Conservation (phyloP, 2,888 invertebrate genomes). For the Seira ritae region DNA sequence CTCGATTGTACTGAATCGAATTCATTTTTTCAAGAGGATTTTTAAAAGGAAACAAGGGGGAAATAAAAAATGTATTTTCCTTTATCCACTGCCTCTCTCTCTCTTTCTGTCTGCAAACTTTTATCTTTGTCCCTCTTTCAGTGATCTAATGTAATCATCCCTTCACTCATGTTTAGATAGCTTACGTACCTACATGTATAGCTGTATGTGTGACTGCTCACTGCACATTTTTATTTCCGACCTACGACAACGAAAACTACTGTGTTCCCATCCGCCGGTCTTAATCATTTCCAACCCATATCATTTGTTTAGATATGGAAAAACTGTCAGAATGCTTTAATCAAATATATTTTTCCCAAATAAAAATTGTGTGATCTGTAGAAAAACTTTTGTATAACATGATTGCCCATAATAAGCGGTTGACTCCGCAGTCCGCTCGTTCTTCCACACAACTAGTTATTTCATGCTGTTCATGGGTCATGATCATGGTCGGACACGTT, state of each 20-base stretch:
- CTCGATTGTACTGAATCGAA: neutral
- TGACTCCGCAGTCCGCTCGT: neutral
- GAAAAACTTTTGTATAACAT: neutral
- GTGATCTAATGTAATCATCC: conserved; percentile 27
- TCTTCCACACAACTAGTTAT: neutral
- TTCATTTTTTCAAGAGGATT: conserved; percentile 3
- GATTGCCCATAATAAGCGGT: neutral
- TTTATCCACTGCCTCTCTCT: neutral
- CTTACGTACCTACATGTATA: no score
- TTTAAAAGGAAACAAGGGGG: neutral
- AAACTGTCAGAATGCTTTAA: conserved; percentile 1
- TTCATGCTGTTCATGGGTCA: neutral
- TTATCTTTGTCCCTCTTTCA: neutral
- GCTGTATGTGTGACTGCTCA: neutral
- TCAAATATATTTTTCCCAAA: neutral
- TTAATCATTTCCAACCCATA: neutral
- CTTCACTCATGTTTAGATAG: conserved; percentile 16
- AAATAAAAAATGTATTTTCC: conserved; percentile 36
- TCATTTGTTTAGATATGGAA: neutral
- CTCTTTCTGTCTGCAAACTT: neutral
- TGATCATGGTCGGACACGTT: neutral
- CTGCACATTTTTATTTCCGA: conserved; percentile 21
- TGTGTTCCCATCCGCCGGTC: conserved; percentile 6
- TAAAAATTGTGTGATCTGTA: neutral
- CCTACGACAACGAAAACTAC: conserved; percentile 50